These are phyloP conservation scores for Tetraodon nigroviridis DNA, from an alignment of 2,113 vertebrate species.

Conservation along the genomic window DNA sequence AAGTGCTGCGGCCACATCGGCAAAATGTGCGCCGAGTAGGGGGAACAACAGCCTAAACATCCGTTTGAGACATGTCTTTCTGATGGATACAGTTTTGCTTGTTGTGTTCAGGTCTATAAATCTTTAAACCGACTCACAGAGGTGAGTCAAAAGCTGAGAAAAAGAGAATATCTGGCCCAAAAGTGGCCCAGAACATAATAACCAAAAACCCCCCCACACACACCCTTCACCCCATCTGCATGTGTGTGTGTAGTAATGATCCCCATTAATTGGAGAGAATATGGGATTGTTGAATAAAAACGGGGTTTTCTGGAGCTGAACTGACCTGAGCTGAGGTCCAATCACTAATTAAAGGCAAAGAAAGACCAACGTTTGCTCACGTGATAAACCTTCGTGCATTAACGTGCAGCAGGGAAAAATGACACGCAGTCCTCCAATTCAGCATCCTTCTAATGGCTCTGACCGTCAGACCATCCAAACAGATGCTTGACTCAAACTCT, in stretches of 20 bases:
- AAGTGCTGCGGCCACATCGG: no score
- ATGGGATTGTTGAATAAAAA: constrained; percentile 51
- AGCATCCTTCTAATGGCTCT: no score
- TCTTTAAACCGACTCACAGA: no score
- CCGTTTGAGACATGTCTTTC: constrained; percentile 20
- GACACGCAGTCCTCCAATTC: background rate
- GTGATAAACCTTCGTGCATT: constrained; percentile 21
- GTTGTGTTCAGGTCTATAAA: constrained; percentile 2
- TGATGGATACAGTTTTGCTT: constrained; percentile 23
- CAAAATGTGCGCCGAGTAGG: background rate
- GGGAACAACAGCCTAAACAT: constrained; percentile 1
- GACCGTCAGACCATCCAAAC: no score
- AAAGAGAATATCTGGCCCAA: constrained; percentile 33
- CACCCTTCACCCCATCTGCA: no score
- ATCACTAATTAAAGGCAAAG: constrained; percentile 34
- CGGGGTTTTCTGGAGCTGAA: constrained; percentile 30
- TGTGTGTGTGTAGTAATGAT: constrained; percentile 44
- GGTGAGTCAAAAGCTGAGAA: constrained; percentile 8
- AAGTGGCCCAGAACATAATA: constrained; percentile 58
- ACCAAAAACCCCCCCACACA: no score
- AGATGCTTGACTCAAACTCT: no score
- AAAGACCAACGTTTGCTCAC: constrained; percentile 7
- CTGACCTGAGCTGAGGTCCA: constrained; percentile 24
- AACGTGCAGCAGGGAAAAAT: background rate
- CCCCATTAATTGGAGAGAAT: constrained; percentile 53